Conservation (phyloP, 1,140 invertebrate species). For the Scylla paramamosain region DNA sequence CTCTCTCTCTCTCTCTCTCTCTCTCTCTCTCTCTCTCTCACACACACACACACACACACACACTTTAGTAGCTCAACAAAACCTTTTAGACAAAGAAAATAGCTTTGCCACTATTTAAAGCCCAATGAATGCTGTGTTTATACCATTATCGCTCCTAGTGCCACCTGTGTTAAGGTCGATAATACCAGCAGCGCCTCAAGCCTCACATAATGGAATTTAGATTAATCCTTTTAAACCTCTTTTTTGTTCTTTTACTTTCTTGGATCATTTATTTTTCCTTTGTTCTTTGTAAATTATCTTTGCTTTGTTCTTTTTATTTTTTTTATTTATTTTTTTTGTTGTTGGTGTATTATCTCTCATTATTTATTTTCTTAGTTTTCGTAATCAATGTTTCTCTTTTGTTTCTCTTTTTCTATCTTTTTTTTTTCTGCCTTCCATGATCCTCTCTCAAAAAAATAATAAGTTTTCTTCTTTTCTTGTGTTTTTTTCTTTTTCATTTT, state of each 20-base stretch:
- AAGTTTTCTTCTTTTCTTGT: too few relatives aligned
- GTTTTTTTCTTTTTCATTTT: too few relatives aligned
- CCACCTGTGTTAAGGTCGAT: not conserved
- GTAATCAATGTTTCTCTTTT: too few relatives aligned
- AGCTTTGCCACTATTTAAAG: conserved; percentile 1
- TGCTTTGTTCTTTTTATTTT: too few relatives aligned
- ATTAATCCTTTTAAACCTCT: not conserved
- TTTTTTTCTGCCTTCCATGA: too few relatives aligned
- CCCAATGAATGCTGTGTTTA: not conserved
- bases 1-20: conserved; percentile 1
- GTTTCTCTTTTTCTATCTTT: too few relatives aligned
- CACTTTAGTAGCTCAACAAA: not conserved
- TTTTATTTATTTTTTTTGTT: not conserved
- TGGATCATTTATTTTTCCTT: not conserved
- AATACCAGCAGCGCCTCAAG: not conserved
- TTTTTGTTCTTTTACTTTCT: not conserved
- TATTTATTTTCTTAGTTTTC: not conserved
- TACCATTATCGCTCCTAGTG: not conserved
- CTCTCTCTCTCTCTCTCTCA: not conserved
- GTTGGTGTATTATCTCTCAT: not conserved
- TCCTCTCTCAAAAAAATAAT: too few relatives aligned
- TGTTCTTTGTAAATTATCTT: too few relatives aligned
- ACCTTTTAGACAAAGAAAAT: not conserved
- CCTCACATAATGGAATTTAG: not conserved
- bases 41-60: too few relatives aligned